phyloP scores from a whole-genome alignment of 2,888 invertebrate species.

The Drosophila eohydei region DNA sequence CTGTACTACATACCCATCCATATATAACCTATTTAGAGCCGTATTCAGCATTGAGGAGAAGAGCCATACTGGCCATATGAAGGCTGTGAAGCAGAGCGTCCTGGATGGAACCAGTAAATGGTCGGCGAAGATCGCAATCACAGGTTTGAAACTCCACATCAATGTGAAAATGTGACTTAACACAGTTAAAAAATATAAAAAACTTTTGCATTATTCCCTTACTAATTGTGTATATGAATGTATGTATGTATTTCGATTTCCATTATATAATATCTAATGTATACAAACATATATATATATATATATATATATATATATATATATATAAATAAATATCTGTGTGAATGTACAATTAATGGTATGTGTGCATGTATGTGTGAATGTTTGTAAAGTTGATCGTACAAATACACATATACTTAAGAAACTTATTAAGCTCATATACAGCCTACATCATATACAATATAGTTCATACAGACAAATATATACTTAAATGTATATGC shows the following conservation, averaged over 20 bases:
- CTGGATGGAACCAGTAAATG: constrained; percentile 99
- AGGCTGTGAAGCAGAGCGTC: constrained; percentile 98
- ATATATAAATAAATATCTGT: constrained; percentile 9
- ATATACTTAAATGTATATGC: not conserved
- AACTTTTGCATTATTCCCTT: constrained; percentile 7
- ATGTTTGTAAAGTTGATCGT: constrained; percentile 26
- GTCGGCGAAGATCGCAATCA: constrained; percentile 99
- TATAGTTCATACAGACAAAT: not conserved
- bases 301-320: constrained; percentile 4
- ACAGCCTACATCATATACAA: not conserved
- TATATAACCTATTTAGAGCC: constrained; percentile 87
- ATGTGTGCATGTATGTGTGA: constrained; percentile 41
- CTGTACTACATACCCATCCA: constrained; percentile 14
- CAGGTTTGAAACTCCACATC: constrained; percentile 91
- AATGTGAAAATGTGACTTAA: constrained; percentile 17
- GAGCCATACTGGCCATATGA: constrained; percentile 97
- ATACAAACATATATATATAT: constrained; percentile 4
- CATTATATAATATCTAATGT: constrained; percentile 19
- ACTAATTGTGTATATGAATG: constrained; percentile 35
- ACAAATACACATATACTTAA: constrained; percentile 19
- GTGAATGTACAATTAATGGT: constrained; percentile 12
- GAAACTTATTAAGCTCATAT: not conserved
- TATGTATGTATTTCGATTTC: constrained; percentile 33
- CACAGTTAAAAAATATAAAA: constrained; percentile 12
- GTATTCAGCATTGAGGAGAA: constrained; percentile 98